These are phyloP conservation scores for Gouania willdenowi DNA, from an alignment of 2,797 vertebrate species.

Conservation along the genomic window DNA sequence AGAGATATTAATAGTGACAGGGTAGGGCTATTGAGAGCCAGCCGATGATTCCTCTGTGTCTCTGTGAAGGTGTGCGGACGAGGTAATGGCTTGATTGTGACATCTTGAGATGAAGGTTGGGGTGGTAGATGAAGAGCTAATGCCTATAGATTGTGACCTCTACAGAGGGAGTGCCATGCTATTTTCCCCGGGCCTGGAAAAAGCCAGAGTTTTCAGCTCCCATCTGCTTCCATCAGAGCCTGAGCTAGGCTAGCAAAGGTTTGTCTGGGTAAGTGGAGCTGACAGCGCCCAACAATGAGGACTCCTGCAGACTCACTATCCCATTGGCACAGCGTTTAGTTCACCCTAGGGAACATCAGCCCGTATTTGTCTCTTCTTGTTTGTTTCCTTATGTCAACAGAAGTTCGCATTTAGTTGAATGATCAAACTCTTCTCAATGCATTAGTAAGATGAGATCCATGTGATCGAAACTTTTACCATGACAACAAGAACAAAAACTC, in stretches of 20 bases:
- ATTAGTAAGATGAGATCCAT: background rate
- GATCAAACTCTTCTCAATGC: background rate
- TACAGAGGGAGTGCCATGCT: constrained; percentile 41
- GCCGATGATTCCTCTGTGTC: constrained; percentile 21
- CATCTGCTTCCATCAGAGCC: constrained; percentile 34
- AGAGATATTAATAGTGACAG: constrained; percentile 57
- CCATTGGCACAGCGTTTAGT: constrained; percentile 29
- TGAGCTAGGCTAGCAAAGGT: constrained; percentile 22
- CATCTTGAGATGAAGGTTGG: constrained; percentile 35
- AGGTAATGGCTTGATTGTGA: constrained; percentile 56
- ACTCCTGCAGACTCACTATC: constrained; percentile 38
- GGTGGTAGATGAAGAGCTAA: constrained; percentile 47
- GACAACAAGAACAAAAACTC: no score
- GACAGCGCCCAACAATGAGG: constrained; percentile 50
- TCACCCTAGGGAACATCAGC: constrained; percentile 21
- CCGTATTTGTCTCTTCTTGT: constrained; percentile 40
- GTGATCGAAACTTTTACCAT: no score
- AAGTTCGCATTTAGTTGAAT: no score
- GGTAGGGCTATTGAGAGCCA: constrained; percentile 45
- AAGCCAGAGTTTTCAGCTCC: constrained; percentile 47
- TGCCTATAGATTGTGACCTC: constrained; percentile 56
- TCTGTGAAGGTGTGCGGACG: constrained; percentile 46
- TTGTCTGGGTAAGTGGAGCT: constrained; percentile 52
- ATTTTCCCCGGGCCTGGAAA: constrained; percentile 61
- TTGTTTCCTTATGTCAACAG: constrained; percentile 11